Percentiles rank a stretch among this genome's conserved stretches.
phyloP scores from a whole-genome alignment of 2,113 vertebrate species.

The Orcinus orca region DNA sequence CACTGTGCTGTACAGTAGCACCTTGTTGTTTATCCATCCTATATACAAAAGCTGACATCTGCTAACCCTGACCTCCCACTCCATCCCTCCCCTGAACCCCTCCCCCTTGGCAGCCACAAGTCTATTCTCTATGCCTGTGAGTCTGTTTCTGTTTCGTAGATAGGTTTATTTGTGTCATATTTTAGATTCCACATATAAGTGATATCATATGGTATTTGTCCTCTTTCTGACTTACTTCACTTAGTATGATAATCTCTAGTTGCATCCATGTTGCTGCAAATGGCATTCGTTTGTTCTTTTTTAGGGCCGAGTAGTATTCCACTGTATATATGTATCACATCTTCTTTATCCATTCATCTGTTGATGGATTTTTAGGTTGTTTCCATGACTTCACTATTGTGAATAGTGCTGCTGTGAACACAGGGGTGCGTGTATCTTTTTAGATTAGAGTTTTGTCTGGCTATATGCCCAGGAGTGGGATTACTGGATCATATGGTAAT shows the following conservation, averaged over 20 bases:
- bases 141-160: not conserved
- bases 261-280: not conserved
- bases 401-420: not conserved
- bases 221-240: not conserved
- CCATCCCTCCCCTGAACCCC: not conserved
- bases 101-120: not conserved
- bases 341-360: not conserved
- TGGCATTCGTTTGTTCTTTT: not conserved
- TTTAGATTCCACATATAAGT: not conserved
- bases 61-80: not conserved
- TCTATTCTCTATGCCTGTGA: not conserved
- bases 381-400: not conserved
- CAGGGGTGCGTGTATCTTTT: not conserved
- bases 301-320: not conserved
- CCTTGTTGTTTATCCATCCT: not conserved
- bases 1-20: not conserved
- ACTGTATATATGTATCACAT: too few relatives aligned
- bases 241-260: not conserved
- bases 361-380: not conserved
- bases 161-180: not conserved
- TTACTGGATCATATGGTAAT: not conserved
- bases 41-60: rapidly evolving
- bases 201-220: not conserved
- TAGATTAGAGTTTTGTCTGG: not conserved
- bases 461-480: not conserved